phyloP scores from a whole-genome alignment of 2,888 invertebrate species.

The Lobophora halterata region DNA sequence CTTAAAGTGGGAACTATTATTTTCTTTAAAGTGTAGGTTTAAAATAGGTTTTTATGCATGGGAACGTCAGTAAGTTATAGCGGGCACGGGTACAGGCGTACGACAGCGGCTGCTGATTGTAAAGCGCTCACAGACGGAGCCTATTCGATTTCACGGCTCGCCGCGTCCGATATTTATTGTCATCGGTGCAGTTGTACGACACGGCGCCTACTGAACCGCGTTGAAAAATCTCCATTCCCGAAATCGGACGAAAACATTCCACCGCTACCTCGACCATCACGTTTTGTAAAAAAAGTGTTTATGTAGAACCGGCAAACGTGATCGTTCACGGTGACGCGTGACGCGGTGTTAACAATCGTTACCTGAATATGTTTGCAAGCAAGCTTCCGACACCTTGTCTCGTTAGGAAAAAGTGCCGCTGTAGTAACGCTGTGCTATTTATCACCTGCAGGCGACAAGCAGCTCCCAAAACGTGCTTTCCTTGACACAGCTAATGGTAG shows the following conservation, averaged over 20 bases:
- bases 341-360: constrained; percentile 57
- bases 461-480: constrained; percentile 50
- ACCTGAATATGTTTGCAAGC: constrained; percentile 64
- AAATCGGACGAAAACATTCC: constrained; percentile 74
- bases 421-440: constrained; percentile 68
- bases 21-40: constrained; percentile 25
- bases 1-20: constrained; percentile 8
- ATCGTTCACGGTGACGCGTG: constrained; percentile 28
- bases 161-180: constrained; percentile 79
- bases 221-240: constrained; percentile 73
- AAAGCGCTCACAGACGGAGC: constrained; percentile 79
- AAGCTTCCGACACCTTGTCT: constrained; percentile 69
- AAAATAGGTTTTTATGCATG: constrained; percentile 66
- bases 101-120: constrained; percentile 78
- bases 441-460: constrained; percentile 69
- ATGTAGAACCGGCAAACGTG: constrained; percentile 44
- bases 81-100: constrained; percentile 54
- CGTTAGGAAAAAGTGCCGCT: constrained; percentile 76
- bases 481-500: constrained; percentile 39
- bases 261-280: constrained; percentile 50
- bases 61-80: constrained; percentile 66
- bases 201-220: constrained; percentile 77
- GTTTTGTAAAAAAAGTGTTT: constrained; percentile 49
- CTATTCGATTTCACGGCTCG: constrained; percentile 81
- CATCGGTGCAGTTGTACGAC: constrained; percentile 80